Percentiles rank a stretch among this genome's conserved stretches.
phyloP scores from a whole-genome alignment of 2,113 vertebrate species.

The Sturnus vulgaris region DNA sequence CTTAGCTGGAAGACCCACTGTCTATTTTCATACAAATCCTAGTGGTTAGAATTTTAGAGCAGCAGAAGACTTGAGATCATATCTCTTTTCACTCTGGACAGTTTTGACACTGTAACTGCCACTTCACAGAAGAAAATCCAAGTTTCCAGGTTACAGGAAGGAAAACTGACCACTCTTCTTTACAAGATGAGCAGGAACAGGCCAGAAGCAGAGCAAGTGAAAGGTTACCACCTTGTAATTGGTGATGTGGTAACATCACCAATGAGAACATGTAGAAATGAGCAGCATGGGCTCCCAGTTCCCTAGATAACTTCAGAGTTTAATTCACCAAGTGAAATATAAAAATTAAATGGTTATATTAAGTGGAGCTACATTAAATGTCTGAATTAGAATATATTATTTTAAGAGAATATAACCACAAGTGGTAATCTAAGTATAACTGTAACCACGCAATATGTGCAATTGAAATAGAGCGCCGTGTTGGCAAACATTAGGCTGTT shows the following conservation, averaged over 20 bases:
- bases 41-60: not conserved
- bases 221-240: not conserved
- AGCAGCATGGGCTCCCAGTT: not conserved
- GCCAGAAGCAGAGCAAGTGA: not conserved
- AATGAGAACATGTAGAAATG: not conserved
- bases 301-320: not conserved
- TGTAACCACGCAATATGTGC: conserved; percentile 1
- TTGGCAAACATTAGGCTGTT: conserved; percentile 40
- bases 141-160: not conserved
- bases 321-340: not conserved
- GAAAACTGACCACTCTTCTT: not conserved
- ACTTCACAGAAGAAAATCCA: not conserved
- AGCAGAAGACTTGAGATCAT: not conserved
- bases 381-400: conserved; percentile 16
- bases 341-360: not conserved
- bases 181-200: not conserved
- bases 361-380: not conserved
- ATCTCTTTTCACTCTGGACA: not conserved
- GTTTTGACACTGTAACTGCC: not conserved
- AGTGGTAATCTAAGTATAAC: conserved; percentile 33
- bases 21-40: not conserved
- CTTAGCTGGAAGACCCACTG: not conserved
- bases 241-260: not conserved
- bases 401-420: not conserved
- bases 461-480: conserved; percentile 25